phyloP scores from a whole-genome alignment of 2,888 invertebrate genomes.

The Macaria notata region DNA sequence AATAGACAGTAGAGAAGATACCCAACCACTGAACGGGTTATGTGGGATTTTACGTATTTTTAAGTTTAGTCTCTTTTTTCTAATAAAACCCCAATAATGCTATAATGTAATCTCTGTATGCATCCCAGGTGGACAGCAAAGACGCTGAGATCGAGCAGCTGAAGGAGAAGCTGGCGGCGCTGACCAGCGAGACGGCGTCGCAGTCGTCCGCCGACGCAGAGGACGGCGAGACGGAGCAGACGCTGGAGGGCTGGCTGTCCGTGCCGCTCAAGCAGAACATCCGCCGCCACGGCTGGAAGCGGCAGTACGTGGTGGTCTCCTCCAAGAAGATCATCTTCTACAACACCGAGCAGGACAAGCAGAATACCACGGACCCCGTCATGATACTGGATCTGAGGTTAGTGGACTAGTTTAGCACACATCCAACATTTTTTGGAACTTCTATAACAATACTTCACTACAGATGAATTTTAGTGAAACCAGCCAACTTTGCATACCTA shows the following conservation, averaged over 20 bases:
- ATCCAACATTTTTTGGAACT: too few relatives aligned
- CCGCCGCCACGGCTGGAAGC: conserved; percentile 97
- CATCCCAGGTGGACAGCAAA: conserved; percentile 90
- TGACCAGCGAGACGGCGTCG: conserved; percentile 94
- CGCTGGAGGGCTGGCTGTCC: conserved; percentile 97
- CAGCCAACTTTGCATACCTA: too few relatives aligned
- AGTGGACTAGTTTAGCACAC: too few relatives aligned
- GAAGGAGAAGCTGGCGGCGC: conserved; percentile 90
- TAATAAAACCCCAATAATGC: too few relatives aligned
- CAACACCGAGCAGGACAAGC: conserved; percentile 96
- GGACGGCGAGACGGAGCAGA: conserved; percentile 88
- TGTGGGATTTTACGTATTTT: too few relatives aligned
- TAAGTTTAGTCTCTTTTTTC: too few relatives aligned
- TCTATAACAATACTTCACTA: too few relatives aligned
- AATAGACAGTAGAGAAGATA: too few relatives aligned
- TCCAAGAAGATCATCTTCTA: conserved; percentile 99
- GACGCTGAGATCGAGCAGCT: conserved; percentile 97
- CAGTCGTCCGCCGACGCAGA: conserved; percentile 95
- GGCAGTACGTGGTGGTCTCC: conserved; percentile 98
- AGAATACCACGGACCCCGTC: conserved; percentile 96
- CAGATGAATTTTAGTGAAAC: too few relatives aligned
- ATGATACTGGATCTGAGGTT: conserved; percentile 97
- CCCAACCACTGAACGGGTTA: too few relatives aligned
- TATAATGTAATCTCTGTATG: too few relatives aligned
- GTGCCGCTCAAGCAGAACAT: conserved; percentile 98